phyloP scores from a whole-genome alignment of 2,888 invertebrate species.

The Phragmatobia fuliginosa region DNA sequence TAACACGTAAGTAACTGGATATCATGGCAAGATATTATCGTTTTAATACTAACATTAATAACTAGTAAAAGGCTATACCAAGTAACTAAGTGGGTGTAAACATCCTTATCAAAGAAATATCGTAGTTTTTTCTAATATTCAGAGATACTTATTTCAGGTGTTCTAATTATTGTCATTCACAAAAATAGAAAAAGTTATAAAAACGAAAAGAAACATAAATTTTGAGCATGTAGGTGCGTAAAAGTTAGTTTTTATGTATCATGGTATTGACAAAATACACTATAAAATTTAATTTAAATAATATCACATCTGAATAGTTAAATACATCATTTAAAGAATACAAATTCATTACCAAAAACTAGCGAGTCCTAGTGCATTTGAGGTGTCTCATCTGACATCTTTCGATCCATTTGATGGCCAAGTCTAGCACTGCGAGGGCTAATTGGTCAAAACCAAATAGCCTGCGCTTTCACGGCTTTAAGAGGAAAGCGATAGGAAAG shows the following conservation, averaged over 20 bases:
- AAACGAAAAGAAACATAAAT: background rate
- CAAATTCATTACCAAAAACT: background rate
- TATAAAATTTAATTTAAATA: background rate
- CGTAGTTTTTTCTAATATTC: background rate
- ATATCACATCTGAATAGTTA: constrained; percentile 8
- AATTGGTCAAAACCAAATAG: too few relatives aligned
- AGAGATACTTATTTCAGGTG: background rate
- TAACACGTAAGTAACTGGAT: background rate
- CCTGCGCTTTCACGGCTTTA: background rate
- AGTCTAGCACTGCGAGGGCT: background rate
- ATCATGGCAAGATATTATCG: constrained; percentile 11
- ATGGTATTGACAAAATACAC: background rate
- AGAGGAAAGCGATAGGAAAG: background rate
- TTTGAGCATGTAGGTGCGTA: constrained; percentile 6
- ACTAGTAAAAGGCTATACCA: background rate
- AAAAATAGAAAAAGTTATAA: background rate
- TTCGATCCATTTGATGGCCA: background rate
- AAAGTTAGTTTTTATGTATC: background rate
- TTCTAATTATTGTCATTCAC: background rate
- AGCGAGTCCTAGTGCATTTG: background rate
- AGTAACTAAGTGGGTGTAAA: background rate
- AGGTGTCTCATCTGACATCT: background rate
- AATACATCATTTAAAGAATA: background rate
- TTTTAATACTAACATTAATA: constrained; percentile 4
- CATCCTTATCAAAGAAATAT: background rate